These are phyloP conservation scores for Triplophysa rosa DNA, from an alignment of 2,113 vertebrate genomes.

Conservation along the genomic window DNA sequence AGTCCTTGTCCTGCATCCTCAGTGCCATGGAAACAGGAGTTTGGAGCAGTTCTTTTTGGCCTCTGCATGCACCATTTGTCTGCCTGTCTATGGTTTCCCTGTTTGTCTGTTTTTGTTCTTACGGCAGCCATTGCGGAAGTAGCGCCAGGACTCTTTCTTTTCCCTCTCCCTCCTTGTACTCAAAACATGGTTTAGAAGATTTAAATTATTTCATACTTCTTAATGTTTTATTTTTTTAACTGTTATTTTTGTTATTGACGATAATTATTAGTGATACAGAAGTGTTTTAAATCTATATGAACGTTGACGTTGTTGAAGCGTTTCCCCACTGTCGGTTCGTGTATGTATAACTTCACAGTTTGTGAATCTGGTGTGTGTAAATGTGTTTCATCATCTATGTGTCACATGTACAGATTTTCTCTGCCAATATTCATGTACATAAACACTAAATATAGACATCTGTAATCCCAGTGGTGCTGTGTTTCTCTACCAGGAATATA, in stretches of 20 bases:
- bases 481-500: slow-evolving; percentile 67
- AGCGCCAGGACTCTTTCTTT: slow-evolving; percentile 61
- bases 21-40: not conserved
- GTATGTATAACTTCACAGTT: slow-evolving; percentile 69
- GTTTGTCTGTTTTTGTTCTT: slow-evolving; percentile 59
- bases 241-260: slow-evolving; percentile 80
- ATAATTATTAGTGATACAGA: slow-evolving; percentile 84
- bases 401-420: slow-evolving; percentile 95
- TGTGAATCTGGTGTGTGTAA: slow-evolving; percentile 85
- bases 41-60: slow-evolving; percentile 13
- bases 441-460: slow-evolving; percentile 82
- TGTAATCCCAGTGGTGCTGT: slow-evolving; percentile 75
- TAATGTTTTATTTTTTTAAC: slow-evolving; percentile 73
- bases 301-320: slow-evolving; percentile 75
- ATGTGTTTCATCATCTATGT: slow-evolving; percentile 85
- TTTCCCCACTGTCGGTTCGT: slow-evolving; percentile 63
- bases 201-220: slow-evolving; percentile 99
- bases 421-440: slow-evolving; percentile 84
- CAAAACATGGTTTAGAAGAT: slow-evolving; percentile 73
- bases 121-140: slow-evolving; percentile 66
- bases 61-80: slow-evolving; percentile 40
- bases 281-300: slow-evolving; percentile 73
- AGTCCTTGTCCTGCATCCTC: slow-evolving; percentile 36
- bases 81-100: slow-evolving; percentile 31
- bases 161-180: slow-evolving; percentile 65